Evolutionary conservation across 2,113 vertebrate genomes (phyloP).

Genomic region (Eptesicus fuscus): DNA sequence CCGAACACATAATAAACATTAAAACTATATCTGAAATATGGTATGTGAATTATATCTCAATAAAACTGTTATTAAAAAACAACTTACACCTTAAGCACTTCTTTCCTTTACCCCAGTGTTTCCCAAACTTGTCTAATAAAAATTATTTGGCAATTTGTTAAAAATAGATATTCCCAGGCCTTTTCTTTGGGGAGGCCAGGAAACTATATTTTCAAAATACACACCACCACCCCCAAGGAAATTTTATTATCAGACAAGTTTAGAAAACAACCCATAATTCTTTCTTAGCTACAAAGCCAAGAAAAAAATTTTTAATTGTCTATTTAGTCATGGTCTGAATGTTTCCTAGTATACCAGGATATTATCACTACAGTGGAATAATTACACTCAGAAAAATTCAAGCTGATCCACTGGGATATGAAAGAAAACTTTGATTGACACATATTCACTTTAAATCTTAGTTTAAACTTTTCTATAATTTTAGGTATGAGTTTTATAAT

Average conservation of each 20-base stretch:
- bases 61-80: not conserved
- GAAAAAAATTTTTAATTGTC: not conserved
- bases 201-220: not conserved
- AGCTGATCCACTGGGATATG: not conserved
- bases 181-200: not conserved
- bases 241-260: not conserved
- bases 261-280: not conserved
- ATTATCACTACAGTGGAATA: not conserved
- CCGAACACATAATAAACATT: not conserved
- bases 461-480: not conserved
- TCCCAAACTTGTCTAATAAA: not conserved
- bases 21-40: not conserved
- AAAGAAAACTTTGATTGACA: slow-evolving; percentile 9
- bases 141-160: slow-evolving; percentile 16
- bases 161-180: not conserved
- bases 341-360: not conserved
- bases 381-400: not conserved
- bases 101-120: not conserved
- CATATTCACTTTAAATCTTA: not conserved
- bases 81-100: not conserved
- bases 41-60: not conserved
- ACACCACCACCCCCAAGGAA: not conserved
- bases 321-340: not conserved
- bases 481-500: not conserved
- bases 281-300: not conserved